Evolutionary conservation across 2,888 invertebrate species (phyloP).

Genomic region (Choristoneura rosaceana): DNA sequence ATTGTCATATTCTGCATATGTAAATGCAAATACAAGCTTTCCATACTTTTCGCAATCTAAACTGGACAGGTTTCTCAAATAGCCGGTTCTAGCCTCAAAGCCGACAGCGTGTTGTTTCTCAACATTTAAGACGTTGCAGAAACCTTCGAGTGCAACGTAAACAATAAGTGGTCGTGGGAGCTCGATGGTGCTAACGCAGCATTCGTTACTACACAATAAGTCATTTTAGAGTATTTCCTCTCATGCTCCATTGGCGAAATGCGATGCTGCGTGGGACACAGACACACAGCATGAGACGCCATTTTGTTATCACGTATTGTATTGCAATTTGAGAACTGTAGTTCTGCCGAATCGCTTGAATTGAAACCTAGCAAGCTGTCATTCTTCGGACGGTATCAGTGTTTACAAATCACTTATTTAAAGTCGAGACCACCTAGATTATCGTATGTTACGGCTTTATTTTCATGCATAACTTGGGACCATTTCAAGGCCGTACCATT

Average conservation of each 20-base stretch:
- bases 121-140: slow-evolving; percentile 78
- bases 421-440: slow-evolving; percentile 6
- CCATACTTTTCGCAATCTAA: slow-evolving; percentile 79
- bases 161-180: slow-evolving; percentile 82
- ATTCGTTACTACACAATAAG: slow-evolving; percentile 64
- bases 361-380: slow-evolving; percentile 40
- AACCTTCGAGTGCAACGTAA: slow-evolving; percentile 78
- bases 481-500: slow-evolving; percentile 1
- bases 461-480: neutral
- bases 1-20: slow-evolving; percentile 50
- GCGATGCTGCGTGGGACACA: slow-evolving; percentile 59
- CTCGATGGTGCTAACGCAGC: slow-evolving; percentile 62
- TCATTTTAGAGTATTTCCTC: slow-evolving; percentile 71
- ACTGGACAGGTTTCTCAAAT: slow-evolving; percentile 77
- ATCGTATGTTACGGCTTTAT: neutral
- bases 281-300: slow-evolving; percentile 45
- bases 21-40: slow-evolving; percentile 68
- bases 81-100: slow-evolving; percentile 75
- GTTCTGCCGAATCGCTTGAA: slow-evolving; percentile 43
- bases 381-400: slow-evolving; percentile 1
- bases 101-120: slow-evolving; percentile 71
- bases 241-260: slow-evolving; percentile 71
- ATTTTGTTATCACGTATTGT: slow-evolving; percentile 52
- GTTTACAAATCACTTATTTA: neutral
- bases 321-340: slow-evolving; percentile 48